A percentile compares a stretch with the other conserved stretches of the same genome.
Evolutionary conservation across 2,113 vertebrate species (phyloP).

Genomic region (Monopterus albus): DNA sequence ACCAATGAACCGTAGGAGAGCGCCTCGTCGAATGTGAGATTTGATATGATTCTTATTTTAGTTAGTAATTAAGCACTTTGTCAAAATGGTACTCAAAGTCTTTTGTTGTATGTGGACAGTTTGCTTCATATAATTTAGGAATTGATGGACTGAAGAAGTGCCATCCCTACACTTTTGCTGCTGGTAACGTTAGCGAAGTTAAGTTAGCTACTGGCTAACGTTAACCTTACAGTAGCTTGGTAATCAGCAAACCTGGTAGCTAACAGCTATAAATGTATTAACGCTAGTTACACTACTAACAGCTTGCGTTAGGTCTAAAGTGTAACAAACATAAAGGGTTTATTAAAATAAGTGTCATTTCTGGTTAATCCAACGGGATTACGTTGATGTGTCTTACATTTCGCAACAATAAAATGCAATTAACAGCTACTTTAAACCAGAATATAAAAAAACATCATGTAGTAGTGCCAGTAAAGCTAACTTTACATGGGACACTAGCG

Average conservation of each 20-base stretch:
- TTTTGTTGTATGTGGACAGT: too few relatives aligned
- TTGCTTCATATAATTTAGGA: too few relatives aligned
- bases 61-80: neutral
- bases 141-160: too few relatives aligned
- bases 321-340: neutral
- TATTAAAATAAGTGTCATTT: neutral
- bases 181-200: too few relatives aligned
- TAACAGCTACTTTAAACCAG: neutral
- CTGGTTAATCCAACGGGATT: neutral
- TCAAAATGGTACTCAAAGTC: rapidly evolving
- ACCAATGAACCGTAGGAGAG: constrained; percentile 61
- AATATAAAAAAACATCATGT: neutral
- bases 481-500: neutral
- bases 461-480: neutral
- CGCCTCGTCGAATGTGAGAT: constrained; percentile 59
- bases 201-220: too few relatives aligned
- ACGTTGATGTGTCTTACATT: too few relatives aligned
- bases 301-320: too few relatives aligned
- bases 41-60: neutral
- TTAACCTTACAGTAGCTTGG: neutral
- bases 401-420: too few relatives aligned
- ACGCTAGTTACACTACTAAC: too few relatives aligned
- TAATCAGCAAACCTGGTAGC: constrained; percentile 3
- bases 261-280: neutral
- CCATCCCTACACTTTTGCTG: too few relatives aligned